Conservation (phyloP, 2,888 invertebrate species). For the Philhelius pedissequus region DNA sequence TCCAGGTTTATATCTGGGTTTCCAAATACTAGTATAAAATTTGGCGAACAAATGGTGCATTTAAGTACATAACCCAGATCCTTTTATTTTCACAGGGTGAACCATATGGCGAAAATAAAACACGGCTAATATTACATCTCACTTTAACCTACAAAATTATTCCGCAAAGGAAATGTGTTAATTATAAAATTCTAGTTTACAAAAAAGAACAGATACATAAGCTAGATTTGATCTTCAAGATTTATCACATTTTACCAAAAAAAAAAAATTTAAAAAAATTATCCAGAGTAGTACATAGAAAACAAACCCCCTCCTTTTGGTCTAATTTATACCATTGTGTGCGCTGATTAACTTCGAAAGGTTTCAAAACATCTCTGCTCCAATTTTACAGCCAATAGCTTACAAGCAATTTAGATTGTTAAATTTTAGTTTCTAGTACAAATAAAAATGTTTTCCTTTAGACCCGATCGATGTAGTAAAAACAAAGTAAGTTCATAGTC, state of each 20-base stretch:
- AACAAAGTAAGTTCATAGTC: conserved; percentile 37
- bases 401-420: background rate
- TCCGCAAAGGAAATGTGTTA: too few species aligned
- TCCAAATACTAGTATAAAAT: too few species aligned
- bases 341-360: conserved; percentile 17
- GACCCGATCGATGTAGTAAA: background rate
- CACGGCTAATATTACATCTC: too few species aligned
- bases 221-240: too few species aligned
- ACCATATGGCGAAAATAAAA: too few species aligned
- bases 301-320: background rate
- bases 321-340: conserved; percentile 30
- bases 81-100: too few species aligned
- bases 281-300: background rate
- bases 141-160: too few species aligned
- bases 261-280: conserved; percentile 25
- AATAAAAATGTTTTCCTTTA: background rate
- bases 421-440: background rate
- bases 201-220: too few species aligned
- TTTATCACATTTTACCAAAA: background rate
- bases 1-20: too few species aligned
- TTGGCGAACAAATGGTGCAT: too few species aligned
- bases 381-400: conserved; percentile 22
- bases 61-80: too few species aligned
- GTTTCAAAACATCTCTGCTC: conserved; percentile 40
- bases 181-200: too few species aligned